Base-by-base conservation (phyloP, 2,888 invertebrate species). In the Pseudoips prasinana region DNA sequence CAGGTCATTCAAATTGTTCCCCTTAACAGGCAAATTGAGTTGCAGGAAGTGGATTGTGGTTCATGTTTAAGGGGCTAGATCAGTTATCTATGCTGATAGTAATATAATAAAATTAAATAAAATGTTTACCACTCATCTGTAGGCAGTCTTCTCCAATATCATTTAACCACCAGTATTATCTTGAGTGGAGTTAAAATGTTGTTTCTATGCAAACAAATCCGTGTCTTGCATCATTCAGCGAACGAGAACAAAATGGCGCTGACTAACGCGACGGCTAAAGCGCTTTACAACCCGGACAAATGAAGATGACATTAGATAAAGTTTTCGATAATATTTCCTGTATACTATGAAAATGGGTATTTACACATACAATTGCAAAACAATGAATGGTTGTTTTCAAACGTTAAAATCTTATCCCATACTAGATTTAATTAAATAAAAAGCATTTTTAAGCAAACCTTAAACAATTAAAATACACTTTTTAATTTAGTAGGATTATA, bases 161-260 rank as follows among this genome's bases (percentile, higher is more conserved):
- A 4, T 26, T 19, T 5, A 14, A 3, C 14, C 14, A 14, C n/a
- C n/a, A n/a, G n/a, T n/a, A n/a, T n/a, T n/a, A n/a, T n/a, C n/a
- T n/a, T n/a, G n/a, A n/a, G 14, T 14, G 14, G 14, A 14, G 20
- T 5, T 18, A 20, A 34, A 32, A 25, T 28, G 33, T 38, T 20
- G 25, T 7, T 24, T 24, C 0, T 28, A 40, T 43, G 67, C 58
- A 77, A 78, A 69, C 56, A 59, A 56, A 54, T 39, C 34, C 20
- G 45, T 48, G 46, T 58, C 73, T 86, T 85, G 78, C 82, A 79
- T 85, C 85, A 85, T 71, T 75, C 78, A 83, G 84, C 85, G 67
- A 58, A 58, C 64, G 50, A 58, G 47, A 59, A 84, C 87, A 88
- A 88, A 86, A 88, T 88, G 88, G 88, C 88, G 88, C 79, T 86